Conservation (phyloP, 2,797 vertebrate genomes). For the Florisuga fusca region DNA sequence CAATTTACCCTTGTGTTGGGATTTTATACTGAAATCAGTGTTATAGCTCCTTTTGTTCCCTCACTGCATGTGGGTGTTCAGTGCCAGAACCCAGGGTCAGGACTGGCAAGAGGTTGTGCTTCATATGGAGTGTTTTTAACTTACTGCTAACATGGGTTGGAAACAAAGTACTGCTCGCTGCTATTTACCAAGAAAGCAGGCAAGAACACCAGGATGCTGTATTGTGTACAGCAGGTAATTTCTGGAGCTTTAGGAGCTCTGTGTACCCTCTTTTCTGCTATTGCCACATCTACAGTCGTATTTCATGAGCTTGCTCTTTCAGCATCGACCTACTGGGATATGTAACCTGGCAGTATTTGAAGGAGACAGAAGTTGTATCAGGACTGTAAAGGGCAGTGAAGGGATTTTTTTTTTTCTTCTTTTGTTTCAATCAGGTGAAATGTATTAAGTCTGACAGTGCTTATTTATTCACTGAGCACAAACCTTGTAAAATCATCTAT, state of each 20-base stretch:
- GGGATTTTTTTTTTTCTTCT: not conserved
- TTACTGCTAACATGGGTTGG: not conserved
- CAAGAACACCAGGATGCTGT: not conserved
- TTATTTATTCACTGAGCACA: not conserved
- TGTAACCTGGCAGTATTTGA: not conserved
- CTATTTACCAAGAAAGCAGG: not conserved
- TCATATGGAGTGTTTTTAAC: not conserved
- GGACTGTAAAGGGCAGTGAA: not conserved
- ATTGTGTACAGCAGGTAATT: not conserved
- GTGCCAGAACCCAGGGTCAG: not conserved
- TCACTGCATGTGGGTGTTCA: not conserved
- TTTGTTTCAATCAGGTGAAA: not conserved
- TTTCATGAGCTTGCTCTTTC: not conserved
- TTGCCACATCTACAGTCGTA: not conserved
- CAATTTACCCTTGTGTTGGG: not conserved
- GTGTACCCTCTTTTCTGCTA: not conserved
- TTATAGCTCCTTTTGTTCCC: conserved; percentile 19
- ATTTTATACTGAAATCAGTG: not conserved
- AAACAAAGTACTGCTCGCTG: not conserved
- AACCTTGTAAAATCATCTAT: not conserved
- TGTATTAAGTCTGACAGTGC: not conserved
- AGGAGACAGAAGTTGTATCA: not conserved
- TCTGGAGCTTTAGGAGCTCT: not conserved
- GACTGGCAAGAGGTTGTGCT: not conserved
- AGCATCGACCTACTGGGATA: not conserved